A percentile compares a stretch with the other conserved stretches of the same genome.
Evolutionary conservation across 2,797 vertebrate genomes (phyloP).

Genomic region (Champsocephalus gunnari): DNA sequence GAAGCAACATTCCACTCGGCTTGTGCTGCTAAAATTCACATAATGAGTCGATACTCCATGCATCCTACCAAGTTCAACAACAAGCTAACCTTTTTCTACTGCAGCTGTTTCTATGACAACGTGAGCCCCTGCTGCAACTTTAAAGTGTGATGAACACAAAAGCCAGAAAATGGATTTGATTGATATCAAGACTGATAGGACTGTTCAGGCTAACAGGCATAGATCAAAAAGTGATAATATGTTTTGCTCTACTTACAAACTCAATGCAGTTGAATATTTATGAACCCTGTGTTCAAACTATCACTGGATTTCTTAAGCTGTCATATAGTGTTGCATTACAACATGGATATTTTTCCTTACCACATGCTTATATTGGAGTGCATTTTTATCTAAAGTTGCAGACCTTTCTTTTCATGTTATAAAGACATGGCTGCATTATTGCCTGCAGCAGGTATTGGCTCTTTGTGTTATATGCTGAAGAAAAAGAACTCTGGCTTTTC

Average conservation of each 20-base stretch:
- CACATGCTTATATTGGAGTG: slow-evolving; percentile 22
- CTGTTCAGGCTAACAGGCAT: slow-evolving; percentile 57
- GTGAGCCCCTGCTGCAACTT: slow-evolving; percentile 74
- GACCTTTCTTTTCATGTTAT: slow-evolving; percentile 34
- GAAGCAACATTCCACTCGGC: slow-evolving; percentile 31
- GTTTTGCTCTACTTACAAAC: slow-evolving; percentile 37
- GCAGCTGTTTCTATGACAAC: slow-evolving; percentile 87
- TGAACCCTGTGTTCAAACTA: slow-evolving; percentile 13
- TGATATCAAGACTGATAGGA: slow-evolving; percentile 60
- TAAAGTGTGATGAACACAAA: slow-evolving; percentile 77
- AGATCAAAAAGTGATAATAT: slow-evolving; percentile 65
- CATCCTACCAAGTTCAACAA: slow-evolving; percentile 80
- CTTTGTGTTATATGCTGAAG: slow-evolving; percentile 50
- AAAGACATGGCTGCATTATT: slow-evolving; percentile 59
- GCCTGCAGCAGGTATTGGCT: slow-evolving; percentile 54
- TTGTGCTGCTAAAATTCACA: slow-evolving; percentile 61
- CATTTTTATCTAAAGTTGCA: slow-evolving; percentile 23
- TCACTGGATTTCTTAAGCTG: slow-evolving; percentile 9
- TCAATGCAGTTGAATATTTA: slow-evolving; percentile 37
- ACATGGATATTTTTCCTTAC: not conserved
- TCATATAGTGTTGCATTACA: not conserved
- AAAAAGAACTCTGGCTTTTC: slow-evolving; percentile 60
- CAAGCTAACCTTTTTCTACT: slow-evolving; percentile 77
- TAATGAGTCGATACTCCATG: slow-evolving; percentile 76
- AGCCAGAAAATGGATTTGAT: slow-evolving; percentile 83